Evolutionary conservation across 2,797 vertebrate genomes (phyloP), one percentile per base, ranked within the genome.

Genomic region (Peromyscus melanophrys): DNA sequence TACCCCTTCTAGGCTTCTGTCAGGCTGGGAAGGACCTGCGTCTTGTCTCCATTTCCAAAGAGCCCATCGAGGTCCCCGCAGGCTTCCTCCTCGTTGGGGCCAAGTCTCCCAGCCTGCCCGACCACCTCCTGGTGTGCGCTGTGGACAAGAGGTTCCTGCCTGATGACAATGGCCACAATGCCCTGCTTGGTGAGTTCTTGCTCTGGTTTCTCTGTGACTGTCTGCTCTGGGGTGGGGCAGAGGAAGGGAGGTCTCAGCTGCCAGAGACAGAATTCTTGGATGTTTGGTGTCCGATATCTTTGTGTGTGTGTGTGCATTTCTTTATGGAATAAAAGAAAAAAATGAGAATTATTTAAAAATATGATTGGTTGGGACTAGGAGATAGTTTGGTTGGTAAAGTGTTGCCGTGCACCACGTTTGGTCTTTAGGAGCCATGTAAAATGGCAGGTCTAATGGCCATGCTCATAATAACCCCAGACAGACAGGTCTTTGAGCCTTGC

Each of bases 91-190:
- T 99, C 21, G 99, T 99, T 13, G 99, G 99, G 34, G 99, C 99
- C 19, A 99, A 99, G 98, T 99, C 99, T 59, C 99, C 99, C 57
- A 99, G 98, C 96, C 98, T 99, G 95, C 99, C 99, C 0, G 99
- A 99, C 93, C 99, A 99, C 29, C 99, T 99, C 95, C 98, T 99
- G 96, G 99, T 99, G 89, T 99, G 99, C 29, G 99, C 99, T 0
- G 99, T 99, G 75, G 99, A 99, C 98, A 98, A 99, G 90, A 99
- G 99, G 85, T 99, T 99, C 98, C 98, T 99, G 92, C 99, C 99
- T 0, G 99, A 99, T 76, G 99, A 99, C 97, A 99, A 98, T 0
- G 99, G 99, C 69, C 99, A 97, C 97, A 99, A 99, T 27, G 99
- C 99, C 37, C 99, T 99, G 83, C 98, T 99, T 75, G 99, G 99